A percentile compares a stretch with the other conserved stretches of the same genome.
Conservation (phyloP, 2,797 vertebrate genomes). For the Malacoctenus gilli region DNA sequence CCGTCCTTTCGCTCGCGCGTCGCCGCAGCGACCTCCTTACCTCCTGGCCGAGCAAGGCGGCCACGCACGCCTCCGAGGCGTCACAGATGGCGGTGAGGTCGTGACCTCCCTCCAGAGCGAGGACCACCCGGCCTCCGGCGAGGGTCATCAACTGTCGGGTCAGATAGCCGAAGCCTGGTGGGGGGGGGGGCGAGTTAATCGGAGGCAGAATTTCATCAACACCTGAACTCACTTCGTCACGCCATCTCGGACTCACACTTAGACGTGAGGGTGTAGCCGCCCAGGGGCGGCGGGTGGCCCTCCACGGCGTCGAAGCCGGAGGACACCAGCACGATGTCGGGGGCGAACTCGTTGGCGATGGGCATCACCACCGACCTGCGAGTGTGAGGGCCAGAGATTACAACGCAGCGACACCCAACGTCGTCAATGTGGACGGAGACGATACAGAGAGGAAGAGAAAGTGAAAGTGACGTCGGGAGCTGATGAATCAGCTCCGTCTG, state of each 20-base stretch:
- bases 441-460: no score
- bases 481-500: no score
- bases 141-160: slow-evolving; percentile 94
- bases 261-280: slow-evolving; percentile 91
- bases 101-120: slow-evolving; percentile 95
- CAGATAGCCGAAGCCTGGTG: slow-evolving; percentile 92
- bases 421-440: no score
- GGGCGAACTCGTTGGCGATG: slow-evolving; percentile 91
- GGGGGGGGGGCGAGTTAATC: no score
- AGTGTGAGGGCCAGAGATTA: neutral
- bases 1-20: no score
- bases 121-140: slow-evolving; percentile 88
- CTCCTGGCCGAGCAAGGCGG: slow-evolving; percentile 91
- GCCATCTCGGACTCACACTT: slow-evolving; percentile 84
- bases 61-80: slow-evolving; percentile 93
- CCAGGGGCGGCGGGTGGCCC: slow-evolving; percentile 91
- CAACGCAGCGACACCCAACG: no score
- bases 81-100: slow-evolving; percentile 97
- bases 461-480: no score
- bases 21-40: slow-evolving; percentile 73
- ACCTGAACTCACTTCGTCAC: no score
- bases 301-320: slow-evolving; percentile 94
- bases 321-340: slow-evolving; percentile 92
- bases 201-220: no score
- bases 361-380: slow-evolving; percentile 93